phyloP scores from a whole-genome alignment of 2,113 vertebrate species.

The Raphicerus campestris region DNA sequence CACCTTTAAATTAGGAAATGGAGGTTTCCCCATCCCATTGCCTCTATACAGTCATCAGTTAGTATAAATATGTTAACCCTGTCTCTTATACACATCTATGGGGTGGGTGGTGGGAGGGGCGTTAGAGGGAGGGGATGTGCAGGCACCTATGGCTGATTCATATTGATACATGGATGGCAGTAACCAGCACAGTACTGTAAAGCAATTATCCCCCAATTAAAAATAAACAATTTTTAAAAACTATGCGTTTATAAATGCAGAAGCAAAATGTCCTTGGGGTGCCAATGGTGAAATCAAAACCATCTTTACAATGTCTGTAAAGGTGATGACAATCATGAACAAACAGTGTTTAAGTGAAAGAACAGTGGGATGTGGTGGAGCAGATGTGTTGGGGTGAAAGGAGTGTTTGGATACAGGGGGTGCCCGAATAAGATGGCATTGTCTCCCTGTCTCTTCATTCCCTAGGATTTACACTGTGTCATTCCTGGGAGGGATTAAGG shows the following conservation, averaged over 20 bases:
- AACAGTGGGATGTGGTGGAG: neutral
- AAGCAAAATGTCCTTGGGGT: neutral
- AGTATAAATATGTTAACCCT: too few species aligned
- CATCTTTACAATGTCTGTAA: neutral
- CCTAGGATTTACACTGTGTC: neutral
- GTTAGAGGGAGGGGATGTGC: neutral
- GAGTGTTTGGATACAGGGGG: neutral
- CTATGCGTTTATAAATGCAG: neutral
- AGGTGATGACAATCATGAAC: neutral
- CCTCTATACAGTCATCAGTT: too few species aligned
- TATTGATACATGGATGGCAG: neutral
- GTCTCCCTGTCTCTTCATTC: neutral
- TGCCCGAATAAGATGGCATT: neutral
- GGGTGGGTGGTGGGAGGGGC: neutral
- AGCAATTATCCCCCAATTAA: neutral
- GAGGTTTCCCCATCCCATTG: slow-evolving; percentile 14
- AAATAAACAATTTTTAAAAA: neutral
- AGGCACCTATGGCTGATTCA: neutral
- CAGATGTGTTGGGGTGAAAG: neutral
- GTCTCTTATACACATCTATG: too few species aligned
- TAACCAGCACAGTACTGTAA: neutral
- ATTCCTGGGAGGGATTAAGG: neutral
- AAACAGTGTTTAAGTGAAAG: neutral
- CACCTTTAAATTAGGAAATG: slow-evolving; percentile 50
- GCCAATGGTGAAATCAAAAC: neutral